Conservation (phyloP, 2,888 invertebrate species). For the Chrysina gloriosa region DNA sequence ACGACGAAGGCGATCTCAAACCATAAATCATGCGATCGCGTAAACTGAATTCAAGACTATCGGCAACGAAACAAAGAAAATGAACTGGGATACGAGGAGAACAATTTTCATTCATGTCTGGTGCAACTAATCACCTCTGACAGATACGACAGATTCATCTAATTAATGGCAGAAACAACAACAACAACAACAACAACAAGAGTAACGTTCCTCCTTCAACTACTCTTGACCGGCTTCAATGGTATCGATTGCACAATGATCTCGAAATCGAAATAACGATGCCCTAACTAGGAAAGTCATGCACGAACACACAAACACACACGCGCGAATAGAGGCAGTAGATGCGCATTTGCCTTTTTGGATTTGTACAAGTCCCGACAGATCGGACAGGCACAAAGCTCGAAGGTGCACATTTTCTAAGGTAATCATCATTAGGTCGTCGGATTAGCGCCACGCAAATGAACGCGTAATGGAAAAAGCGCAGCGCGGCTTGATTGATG, state of each 20-base stretch:
- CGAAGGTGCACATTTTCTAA: not conserved
- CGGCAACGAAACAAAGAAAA: no score
- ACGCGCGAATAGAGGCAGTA: not conserved
- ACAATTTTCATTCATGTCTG: constrained; percentile 2
- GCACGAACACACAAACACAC: not conserved
- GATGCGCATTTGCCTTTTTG: not conserved
- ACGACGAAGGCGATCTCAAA: no score
- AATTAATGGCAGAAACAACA: constrained; percentile 27
- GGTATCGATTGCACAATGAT: constrained; percentile 23
- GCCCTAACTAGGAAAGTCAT: constrained; percentile 16
- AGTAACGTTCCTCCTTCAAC: not conserved
- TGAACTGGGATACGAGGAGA: no score
- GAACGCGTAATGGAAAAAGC: constrained; percentile 3
- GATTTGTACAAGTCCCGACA: not conserved
- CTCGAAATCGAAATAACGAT: constrained; percentile 15
- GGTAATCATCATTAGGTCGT: constrained; percentile 8
- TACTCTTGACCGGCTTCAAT: constrained; percentile 1
- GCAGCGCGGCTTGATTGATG: constrained; percentile 16
- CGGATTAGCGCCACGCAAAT: constrained; percentile 12
- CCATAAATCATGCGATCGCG: no score
- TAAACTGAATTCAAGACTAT: not conserved
- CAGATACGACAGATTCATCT: constrained; percentile 20
- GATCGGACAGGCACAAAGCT: not conserved
- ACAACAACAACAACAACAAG: not conserved
- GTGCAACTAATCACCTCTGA: constrained; percentile 27